A percentile compares a stretch with the other conserved stretches of the same genome.
Conservation (phyloP, 2,797 vertebrate species). For the Pseudopleuronectes americanus region DNA sequence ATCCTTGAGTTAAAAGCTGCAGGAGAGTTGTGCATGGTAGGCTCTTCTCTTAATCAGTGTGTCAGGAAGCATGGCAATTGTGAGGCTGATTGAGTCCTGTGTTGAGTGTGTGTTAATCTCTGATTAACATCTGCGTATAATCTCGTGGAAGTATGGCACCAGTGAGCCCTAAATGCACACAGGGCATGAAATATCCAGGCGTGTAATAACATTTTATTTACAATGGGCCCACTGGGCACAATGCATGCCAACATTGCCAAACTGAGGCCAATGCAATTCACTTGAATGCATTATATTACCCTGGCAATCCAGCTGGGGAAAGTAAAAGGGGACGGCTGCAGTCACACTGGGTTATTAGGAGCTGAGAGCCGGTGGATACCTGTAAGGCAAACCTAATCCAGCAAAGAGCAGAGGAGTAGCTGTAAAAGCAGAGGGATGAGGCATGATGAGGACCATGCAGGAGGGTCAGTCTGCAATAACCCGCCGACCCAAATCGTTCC, state of each 20-base stretch:
- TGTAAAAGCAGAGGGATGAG: slow-evolving; percentile 38
- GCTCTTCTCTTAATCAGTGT: slow-evolving; percentile 79
- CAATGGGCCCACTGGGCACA: slow-evolving; percentile 82
- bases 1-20: slow-evolving; percentile 65
- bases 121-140: slow-evolving; percentile 86
- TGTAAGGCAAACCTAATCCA: slow-evolving; percentile 63
- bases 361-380: slow-evolving; percentile 67
- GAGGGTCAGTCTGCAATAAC: slow-evolving; percentile 44
- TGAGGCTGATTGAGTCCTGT: slow-evolving; percentile 79
- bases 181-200: slow-evolving; percentile 81
- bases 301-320: slow-evolving; percentile 57
- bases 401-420: slow-evolving; percentile 44
- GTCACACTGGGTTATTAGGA: slow-evolving; percentile 68
- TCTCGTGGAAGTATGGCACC: slow-evolving; percentile 80
- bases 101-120: slow-evolving; percentile 79
- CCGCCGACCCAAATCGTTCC: slow-evolving; percentile 45
- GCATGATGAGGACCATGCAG: slow-evolving; percentile 44
- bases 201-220: slow-evolving; percentile 85
- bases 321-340: slow-evolving; percentile 63
- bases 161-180: slow-evolving; percentile 79
- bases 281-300: slow-evolving; percentile 75
- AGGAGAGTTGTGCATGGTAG: slow-evolving; percentile 75
- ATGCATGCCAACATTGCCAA: slow-evolving; percentile 74
- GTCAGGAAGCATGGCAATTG: slow-evolving; percentile 74
- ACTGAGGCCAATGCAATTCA: slow-evolving; percentile 70